A percentile compares a stretch with the other conserved stretches of the same genome.
Conservation (phyloP, 2,797 vertebrate species). For the Calcarius lapponicus region DNA sequence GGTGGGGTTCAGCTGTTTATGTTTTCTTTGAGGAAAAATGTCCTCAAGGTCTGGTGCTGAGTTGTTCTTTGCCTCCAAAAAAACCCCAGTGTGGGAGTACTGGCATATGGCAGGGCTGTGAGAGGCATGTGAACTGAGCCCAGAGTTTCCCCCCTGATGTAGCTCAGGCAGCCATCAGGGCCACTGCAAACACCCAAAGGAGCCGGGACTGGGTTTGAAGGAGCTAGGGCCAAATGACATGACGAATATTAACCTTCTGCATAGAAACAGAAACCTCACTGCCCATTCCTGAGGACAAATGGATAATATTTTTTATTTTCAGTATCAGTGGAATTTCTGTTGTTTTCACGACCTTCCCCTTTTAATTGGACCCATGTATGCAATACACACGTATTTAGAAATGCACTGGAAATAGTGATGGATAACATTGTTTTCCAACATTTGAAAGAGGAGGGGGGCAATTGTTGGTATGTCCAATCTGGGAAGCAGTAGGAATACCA, state of each 20-base stretch:
- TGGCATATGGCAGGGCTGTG: not conserved
- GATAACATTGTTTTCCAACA: not conserved
- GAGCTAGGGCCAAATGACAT: not conserved
- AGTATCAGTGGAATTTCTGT: not conserved
- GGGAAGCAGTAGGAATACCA: not conserved
- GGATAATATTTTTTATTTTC: not conserved
- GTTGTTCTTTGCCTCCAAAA: not conserved
- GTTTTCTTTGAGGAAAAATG: not conserved
- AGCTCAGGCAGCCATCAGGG: not conserved
- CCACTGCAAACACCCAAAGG: not conserved
- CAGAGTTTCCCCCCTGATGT: not conserved
- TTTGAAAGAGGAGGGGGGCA: not conserved
- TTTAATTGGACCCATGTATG: not conserved
- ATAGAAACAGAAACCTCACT: not conserved
- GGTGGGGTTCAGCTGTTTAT: not conserved
- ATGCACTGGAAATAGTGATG: not conserved
- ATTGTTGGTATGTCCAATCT: not conserved
- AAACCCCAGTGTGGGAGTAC: fast-evolving
- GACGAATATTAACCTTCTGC: not conserved
- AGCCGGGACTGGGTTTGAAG: not conserved
- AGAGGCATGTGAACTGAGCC: not conserved
- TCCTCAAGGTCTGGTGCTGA: not conserved
- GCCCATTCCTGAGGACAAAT: not conserved
- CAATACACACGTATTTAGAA: not conserved
- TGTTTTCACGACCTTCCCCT: not conserved